Evolutionary conservation across 2,888 invertebrate genomes (phyloP).

Genomic region (Pristionchus arcanus): DNA sequence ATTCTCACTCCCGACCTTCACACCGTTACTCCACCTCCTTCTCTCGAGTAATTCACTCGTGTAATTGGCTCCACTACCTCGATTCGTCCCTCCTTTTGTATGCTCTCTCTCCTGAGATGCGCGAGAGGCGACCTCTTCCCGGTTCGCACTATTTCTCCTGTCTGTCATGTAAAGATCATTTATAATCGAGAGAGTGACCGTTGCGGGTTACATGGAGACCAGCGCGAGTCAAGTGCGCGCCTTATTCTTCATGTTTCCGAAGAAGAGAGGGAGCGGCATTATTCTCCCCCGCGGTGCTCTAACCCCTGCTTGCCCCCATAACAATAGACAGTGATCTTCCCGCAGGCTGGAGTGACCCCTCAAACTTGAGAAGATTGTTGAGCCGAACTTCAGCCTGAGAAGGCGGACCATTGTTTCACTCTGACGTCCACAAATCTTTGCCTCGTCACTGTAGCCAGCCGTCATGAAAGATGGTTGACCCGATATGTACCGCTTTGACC

Average conservation of each 20-base stretch:
- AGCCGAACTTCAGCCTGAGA: neutral
- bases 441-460: neutral
- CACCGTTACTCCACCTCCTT: slow-evolving; percentile 1
- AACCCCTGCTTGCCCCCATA: slow-evolving; percentile 21
- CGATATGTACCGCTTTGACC: neutral
- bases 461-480: neutral
- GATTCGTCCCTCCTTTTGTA: slow-evolving; percentile 44
- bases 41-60: slow-evolving; percentile 40
- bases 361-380: neutral
- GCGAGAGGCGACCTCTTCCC: neutral
- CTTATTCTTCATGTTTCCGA: slow-evolving; percentile 35
- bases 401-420: neutral
- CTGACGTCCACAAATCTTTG: neutral
- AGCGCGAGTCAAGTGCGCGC: slow-evolving; percentile 32
- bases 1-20: slow-evolving; percentile 28
- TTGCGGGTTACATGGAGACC: slow-evolving; percentile 39
- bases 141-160: neutral
- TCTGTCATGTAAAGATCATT: neutral
- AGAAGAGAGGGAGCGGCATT: neutral
- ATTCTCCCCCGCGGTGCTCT: neutral
- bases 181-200: neutral
- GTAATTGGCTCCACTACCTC: slow-evolving; percentile 51
- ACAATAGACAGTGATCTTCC: neutral
- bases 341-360: slow-evolving; percentile 9
- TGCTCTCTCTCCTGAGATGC: slow-evolving; percentile 14